phyloP scores from a whole-genome alignment of 2,113 vertebrate genomes.

The Cyprinodon variegatus region DNA sequence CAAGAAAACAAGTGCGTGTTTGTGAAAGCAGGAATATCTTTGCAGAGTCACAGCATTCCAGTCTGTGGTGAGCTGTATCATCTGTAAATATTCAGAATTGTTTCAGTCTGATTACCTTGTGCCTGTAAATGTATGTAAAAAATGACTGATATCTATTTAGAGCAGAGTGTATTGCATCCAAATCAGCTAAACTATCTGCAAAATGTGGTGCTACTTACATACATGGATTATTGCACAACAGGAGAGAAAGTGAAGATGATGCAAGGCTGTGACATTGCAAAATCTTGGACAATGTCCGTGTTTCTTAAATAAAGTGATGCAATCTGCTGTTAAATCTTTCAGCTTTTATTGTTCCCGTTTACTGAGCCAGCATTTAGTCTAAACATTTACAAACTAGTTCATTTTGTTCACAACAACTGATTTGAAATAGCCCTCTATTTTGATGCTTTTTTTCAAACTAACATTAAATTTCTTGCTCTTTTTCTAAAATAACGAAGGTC shows the following conservation, averaged over 20 bases:
- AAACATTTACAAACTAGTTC: neutral
- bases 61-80: constrained; percentile 19
- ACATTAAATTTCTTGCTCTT: neutral
- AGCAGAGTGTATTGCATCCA: neutral
- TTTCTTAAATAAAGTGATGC: neutral
- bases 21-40: constrained; percentile 31
- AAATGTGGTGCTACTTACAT: neutral
- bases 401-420: neutral
- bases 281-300: neutral
- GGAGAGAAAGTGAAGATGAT: neutral
- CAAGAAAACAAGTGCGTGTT: neutral
- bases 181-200: constrained; percentile 23
- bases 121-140: constrained; percentile 19
- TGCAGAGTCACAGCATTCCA: constrained; percentile 40
- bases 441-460: neutral
- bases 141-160: constrained; percentile 29
- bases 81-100: constrained; percentile 51
- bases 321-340: neutral
- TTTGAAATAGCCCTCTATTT: neutral
- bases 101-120: constrained; percentile 40
- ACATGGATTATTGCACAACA: constrained; percentile 19
- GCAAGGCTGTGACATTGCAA: neutral
- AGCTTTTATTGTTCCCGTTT: neutral
- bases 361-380: neutral
- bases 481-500: neutral